These are phyloP conservation scores for Eospalax fontanierii DNA, from an alignment of 2,797 vertebrate genomes.

Conservation along the genomic window DNA sequence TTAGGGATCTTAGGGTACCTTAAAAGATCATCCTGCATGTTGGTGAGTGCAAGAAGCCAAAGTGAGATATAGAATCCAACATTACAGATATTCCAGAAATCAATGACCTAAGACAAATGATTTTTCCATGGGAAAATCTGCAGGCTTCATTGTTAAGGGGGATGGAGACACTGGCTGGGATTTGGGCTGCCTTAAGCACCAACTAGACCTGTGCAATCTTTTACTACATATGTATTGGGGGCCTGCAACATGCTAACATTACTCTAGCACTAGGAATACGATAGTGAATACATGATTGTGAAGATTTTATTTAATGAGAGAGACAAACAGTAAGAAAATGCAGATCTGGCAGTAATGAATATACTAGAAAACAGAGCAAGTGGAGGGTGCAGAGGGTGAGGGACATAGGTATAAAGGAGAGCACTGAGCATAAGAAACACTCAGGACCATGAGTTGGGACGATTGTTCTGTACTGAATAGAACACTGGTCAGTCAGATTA, in stretches of 20 bases:
- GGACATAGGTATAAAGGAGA: neutral
- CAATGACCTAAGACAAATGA: neutral
- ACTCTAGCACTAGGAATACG: neutral
- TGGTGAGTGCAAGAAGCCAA: neutral
- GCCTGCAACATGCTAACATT: no score
- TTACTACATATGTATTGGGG: neutral
- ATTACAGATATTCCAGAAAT: neutral
- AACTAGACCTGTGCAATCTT: neutral
- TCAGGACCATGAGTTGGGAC: neutral
- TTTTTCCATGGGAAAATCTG: neutral
- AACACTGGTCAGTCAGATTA: neutral
- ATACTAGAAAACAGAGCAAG: neutral
- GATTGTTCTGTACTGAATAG: fast-evolving
- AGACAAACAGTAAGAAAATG: neutral
- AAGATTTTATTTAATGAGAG: neutral
- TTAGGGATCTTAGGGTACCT: neutral
- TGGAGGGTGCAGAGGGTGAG: no score
- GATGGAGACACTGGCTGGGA: neutral
- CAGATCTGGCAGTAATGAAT: neutral
- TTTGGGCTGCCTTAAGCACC: neutral
- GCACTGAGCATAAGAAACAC: fast-evolving
- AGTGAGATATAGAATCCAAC: neutral
- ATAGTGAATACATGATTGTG: neutral
- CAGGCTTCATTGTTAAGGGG: neutral
- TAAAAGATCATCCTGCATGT: neutral